phyloP scores from a whole-genome alignment of 1,140 invertebrate species.

The Drosophila bocqueti region DNA sequence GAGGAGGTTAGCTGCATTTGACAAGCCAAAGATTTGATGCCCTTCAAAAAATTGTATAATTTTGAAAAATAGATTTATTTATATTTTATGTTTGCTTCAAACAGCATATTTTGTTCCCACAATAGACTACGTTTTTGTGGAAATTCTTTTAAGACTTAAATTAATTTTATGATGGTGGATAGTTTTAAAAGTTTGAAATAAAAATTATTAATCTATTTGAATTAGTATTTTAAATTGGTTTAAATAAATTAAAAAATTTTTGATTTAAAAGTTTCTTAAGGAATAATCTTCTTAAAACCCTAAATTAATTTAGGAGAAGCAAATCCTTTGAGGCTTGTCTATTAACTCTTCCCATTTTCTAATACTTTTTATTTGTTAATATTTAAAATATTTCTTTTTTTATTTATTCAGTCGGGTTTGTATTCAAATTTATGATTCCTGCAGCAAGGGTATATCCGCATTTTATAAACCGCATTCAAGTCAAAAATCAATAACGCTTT shows the following conservation, averaged over 20 bases:
- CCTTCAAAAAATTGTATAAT: not conserved
- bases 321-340: not conserved
- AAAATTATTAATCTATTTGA: too few relatives aligned
- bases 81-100: not conserved
- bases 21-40: not conserved
- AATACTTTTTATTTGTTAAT: not conserved
- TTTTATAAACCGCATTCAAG: constrained; percentile 56
- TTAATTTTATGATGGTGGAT: too few relatives aligned
- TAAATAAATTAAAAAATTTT: not conserved
- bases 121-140: too few relatives aligned
- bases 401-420: not conserved
- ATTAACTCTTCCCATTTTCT: not conserved
- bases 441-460: constrained; percentile 5
- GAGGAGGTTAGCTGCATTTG: too few relatives aligned
- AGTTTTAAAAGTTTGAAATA: too few relatives aligned
- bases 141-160: too few relatives aligned
- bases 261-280: too few relatives aligned
- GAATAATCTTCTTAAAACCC: not conserved
- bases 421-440: not conserved
- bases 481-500: constrained; percentile 64
- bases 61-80: not conserved
- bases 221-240: not conserved
- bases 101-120: too few relatives aligned
- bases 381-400: too few relatives aligned
- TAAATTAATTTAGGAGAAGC: not conserved